phyloP scores from a whole-genome alignment of 2,797 vertebrate species.

The Poeciliopsis turneri region DNA sequence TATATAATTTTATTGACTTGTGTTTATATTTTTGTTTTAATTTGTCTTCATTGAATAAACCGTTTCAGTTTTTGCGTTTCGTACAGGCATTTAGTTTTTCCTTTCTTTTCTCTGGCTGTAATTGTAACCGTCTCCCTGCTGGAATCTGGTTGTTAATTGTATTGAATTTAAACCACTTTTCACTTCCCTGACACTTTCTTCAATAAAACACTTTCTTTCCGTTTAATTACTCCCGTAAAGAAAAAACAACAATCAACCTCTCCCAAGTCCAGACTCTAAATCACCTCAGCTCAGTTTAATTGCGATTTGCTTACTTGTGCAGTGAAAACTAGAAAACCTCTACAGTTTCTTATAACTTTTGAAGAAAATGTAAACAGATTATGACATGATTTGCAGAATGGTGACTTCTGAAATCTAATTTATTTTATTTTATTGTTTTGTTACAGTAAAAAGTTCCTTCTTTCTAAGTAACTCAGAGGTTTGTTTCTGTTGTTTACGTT shows the following conservation, averaged over 20 bases:
- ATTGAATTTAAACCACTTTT: conserved; percentile 6
- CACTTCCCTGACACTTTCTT: conserved; percentile 18
- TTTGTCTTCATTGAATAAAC: neutral
- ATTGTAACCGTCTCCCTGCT: neutral
- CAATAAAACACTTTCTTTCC: neutral
- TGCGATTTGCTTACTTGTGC: neutral
- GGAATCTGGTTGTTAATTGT: conserved; percentile 6
- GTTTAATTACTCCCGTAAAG: neutral
- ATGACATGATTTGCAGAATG: conserved; percentile 8
- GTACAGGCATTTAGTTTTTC: no score
- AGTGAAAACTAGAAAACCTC: neutral
- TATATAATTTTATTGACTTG: neutral
- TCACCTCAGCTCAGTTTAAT: conserved; percentile 10
- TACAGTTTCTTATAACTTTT: conserved; percentile 5
- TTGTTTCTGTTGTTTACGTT: neutral
- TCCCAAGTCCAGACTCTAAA: neutral
- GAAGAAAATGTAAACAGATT: conserved; percentile 15
- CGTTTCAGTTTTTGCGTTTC: neutral
- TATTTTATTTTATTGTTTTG: neutral
- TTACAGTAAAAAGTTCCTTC: neutral
- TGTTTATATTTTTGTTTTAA: neutral
- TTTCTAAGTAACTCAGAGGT: neutral
- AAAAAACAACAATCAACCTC: neutral
- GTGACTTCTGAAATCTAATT: neutral
- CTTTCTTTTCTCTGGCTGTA: neutral